Base-by-base conservation (phyloP, 1,140 invertebrate species). In the Heliconius eleuchia region DNA sequence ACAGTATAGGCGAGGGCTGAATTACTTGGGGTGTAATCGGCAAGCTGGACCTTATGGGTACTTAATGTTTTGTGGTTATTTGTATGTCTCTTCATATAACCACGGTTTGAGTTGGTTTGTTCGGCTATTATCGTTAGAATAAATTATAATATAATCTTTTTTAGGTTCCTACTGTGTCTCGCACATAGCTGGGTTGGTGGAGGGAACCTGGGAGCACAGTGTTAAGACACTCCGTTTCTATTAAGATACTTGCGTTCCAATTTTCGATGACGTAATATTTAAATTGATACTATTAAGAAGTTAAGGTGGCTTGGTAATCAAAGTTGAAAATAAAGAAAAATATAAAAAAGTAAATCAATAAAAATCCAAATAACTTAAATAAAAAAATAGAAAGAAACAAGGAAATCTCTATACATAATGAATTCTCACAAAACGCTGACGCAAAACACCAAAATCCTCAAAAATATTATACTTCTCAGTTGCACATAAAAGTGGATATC, bases 401-500 rank as follows among this genome's bases (percentile, higher is more conserved):
- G 5, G 5, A 66, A 66, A 18, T 30, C 13, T 30, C 13, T 27
- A 66, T 6, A 66, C 4, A 66, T 30, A 66, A 30, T 66, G 27
- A 27, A 66, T 66, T 30, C 60, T 30, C 27, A 30, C 1, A 66
- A 27, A 66, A 66, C 60, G 60, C 60, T 66, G 60, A 66, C 23
- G 23, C 57, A 39, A 70, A 60, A 66, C 11, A 19, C 60, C 60
- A 34, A 50, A 50, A 76, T 71, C 74, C 39, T 70, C 27, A 52
- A 66, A 79, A 60, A 79, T 79, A 79, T 71, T 42, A 75, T 30
- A n/a, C 42, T 50, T 34, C 74, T 79, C 27, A 34, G 57, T 52
- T 39, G 46, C 73, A 79, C 60, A 71, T 79, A 79, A 79, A 79
- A 55, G 66, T 55, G 78, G 78, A 79, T 79, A 71, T 79, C 78